A percentile compares a stretch with the other conserved stretches of the same genome.
Conservation (phyloP, 1,140 invertebrate species). For the Drosophila lowei region DNA sequence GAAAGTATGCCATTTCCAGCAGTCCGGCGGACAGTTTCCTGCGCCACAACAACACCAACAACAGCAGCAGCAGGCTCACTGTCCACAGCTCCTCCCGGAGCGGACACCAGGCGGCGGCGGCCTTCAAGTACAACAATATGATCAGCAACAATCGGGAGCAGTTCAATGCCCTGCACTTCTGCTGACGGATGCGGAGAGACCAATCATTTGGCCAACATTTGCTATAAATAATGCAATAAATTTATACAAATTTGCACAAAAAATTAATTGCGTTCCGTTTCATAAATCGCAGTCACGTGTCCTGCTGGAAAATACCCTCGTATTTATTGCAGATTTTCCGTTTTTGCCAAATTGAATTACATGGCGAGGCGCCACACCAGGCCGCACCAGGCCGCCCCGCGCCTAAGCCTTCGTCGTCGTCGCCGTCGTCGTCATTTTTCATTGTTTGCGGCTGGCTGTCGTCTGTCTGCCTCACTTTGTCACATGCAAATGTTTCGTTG, state of each 20-base stretch:
- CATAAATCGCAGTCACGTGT: constrained; percentile 78
- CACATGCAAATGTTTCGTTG: constrained; percentile 54
- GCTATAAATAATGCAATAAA: constrained; percentile 53
- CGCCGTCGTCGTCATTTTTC: constrained; percentile 65
- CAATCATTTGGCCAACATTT: constrained; percentile 5
- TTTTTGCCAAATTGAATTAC: constrained; percentile 68
- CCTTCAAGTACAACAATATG: constrained; percentile 78
- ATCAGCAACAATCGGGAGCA: constrained; percentile 74
- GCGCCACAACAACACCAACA: constrained; percentile 12
- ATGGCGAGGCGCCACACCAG: too few species aligned
- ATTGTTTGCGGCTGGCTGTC: constrained; percentile 80
- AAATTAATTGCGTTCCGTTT: constrained; percentile 58
- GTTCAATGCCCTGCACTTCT: constrained; percentile 78
- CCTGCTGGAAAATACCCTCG: constrained; percentile 17
- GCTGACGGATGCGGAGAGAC: constrained; percentile 31
- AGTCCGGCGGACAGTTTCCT: constrained; percentile 65
- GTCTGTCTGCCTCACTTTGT: constrained; percentile 77
- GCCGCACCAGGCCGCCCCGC: constrained; percentile 1
- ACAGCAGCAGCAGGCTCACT: constrained; percentile 30
- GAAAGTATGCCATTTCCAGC: constrained; percentile 64
- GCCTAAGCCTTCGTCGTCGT: constrained; percentile 19
- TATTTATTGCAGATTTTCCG: constrained; percentile 34
- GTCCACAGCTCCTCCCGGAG: constrained; percentile 22
- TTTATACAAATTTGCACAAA: constrained; percentile 46
- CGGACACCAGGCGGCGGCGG: constrained; percentile 12